Evolutionary conservation across 2,797 vertebrate genomes (phyloP), one percentile per base, ranked within the genome.

Genomic region (Anableps anableps): DNA sequence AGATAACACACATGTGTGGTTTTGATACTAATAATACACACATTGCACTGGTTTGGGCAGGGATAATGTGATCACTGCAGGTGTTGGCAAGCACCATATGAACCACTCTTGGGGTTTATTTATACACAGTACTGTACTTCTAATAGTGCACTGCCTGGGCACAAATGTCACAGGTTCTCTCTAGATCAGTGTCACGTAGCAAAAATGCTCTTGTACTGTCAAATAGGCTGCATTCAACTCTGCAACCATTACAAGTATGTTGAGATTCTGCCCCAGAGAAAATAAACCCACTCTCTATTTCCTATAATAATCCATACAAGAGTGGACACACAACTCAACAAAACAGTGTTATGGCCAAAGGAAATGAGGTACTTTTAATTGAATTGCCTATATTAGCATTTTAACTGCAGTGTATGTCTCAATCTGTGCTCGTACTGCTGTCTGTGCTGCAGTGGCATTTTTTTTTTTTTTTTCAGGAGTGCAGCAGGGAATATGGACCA

Each of bases 321-420:
- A 88, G 78, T 89, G 88, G 85, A 86, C 83, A 87, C 83, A 83
- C 76, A 92, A 91, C 83, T 74, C 75, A 62, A 86, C 86, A 89
- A 89, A 91, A 86, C 13, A 38, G 66, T 71, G 83, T 94, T 88
- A 86, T 80, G 75, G 91, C 58, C 80, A 53, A 91, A 88, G 77
- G 79, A 85, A 85, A 89, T 80, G 81, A 85, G 72, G 88, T 86
- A 48, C 85, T 81, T 91, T 93, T 92, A 94, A 94, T 90, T 92
- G 85, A 94, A 94, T 92, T 76, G 21, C 76, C 82, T 62, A 53
- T 90, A 94, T 95, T 93, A 90, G 88, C 91, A 91, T 93, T 90
- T 93, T 89, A 89, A 92, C 88, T 79, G 89, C 83, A 51, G 83
- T 66, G 77, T 77, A 83, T 83, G 78, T 86, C 81, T 86, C 73